Base-by-base conservation (phyloP, 2,797 vertebrate species). In the Limnodromus scolopaceus region DNA sequence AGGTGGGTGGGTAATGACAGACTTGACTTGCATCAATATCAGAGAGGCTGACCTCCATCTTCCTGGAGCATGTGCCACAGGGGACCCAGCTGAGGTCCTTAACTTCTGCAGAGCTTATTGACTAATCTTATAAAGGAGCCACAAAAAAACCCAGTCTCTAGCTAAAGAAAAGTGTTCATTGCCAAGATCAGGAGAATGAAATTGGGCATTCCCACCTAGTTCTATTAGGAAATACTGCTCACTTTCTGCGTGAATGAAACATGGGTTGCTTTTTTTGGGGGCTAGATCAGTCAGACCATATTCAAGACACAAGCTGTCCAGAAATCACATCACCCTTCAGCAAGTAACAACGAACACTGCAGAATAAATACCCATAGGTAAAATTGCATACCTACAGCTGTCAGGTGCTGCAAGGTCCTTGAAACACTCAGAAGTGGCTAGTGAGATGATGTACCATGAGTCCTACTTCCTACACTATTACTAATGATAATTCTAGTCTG, bases 41-140 rank as follows among this genome's bases (percentile, higher is more conserved):
- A 51, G 58, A 76, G 16, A 82, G 30, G 17, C 16, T 68, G 71
- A 41, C 9, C 41, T 90, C 30, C 41, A 10, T 12, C 22, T 49
- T 25, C 7, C 1, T 8, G 46, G 39, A 65, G 13, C 25, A 0
- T 0, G 0, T 46, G 34, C 10, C 46, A 48, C 14, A 48, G 23
- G 28, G 32, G 12, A 46, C 34, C 53, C 49, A 68, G 18, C 15
- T 74, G 38, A 74, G 17, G 43, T 55, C 17, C 24, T 55, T 32
- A 49, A 55, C 64, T 20, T 85, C 19, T 64, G n/a, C 25, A 87
- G 75, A 76, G 22, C 3, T 82, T 36, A 11, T 10, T 58, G 51
- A 6, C 39, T 22, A 32, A 22, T 24, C 38, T 60, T 77, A 28
- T 24, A 74, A 90, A 77, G n/a, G 1, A 77, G 1, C 6, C 14